Evolutionary conservation across 2,113 vertebrate genomes (phyloP).

Genomic region (Oostethus manadensis): DNA sequence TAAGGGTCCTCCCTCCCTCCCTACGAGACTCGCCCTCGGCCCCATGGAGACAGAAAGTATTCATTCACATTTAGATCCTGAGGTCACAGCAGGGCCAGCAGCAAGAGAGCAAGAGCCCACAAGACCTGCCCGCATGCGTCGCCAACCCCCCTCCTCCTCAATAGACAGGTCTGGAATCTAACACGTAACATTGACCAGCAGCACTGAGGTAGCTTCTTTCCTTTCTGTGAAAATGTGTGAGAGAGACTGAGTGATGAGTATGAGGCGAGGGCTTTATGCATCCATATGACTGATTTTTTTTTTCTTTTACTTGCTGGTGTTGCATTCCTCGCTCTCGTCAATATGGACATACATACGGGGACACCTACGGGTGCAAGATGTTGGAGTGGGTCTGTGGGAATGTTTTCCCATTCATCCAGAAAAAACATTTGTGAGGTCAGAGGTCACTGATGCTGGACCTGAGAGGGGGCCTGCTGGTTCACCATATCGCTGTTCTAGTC

Average conservation of each 20-base stretch:
- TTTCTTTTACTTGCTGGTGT: conserved; percentile 1
- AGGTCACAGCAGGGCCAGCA: conserved; percentile 78
- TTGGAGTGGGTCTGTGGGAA: background rate
- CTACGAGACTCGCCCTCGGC: conserved; percentile 47
- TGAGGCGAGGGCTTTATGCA: background rate
- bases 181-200: conserved; percentile 63
- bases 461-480: background rate
- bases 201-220: conserved; percentile 58
- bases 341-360: background rate
- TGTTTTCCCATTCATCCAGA: too few relatives aligned
- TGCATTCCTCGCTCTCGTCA: background rate
- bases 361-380: background rate
- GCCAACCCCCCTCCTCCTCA: conserved; percentile 29
- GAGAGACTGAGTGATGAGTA: conserved; percentile 31
- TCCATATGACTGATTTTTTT: background rate
- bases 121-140: background rate
- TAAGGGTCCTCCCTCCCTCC: conserved; percentile 25
- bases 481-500: background rate
- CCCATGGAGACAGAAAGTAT: conserved; percentile 76
- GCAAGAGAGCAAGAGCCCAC: conserved; percentile 53
- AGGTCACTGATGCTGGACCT: too few relatives aligned
- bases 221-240: conserved; percentile 48
- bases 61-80: conserved; percentile 81
- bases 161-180: conserved; percentile 74
- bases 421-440: too few relatives aligned